Evolutionary conservation across 2,888 invertebrate genomes (phyloP).

Genomic region (Tipula unca): DNA sequence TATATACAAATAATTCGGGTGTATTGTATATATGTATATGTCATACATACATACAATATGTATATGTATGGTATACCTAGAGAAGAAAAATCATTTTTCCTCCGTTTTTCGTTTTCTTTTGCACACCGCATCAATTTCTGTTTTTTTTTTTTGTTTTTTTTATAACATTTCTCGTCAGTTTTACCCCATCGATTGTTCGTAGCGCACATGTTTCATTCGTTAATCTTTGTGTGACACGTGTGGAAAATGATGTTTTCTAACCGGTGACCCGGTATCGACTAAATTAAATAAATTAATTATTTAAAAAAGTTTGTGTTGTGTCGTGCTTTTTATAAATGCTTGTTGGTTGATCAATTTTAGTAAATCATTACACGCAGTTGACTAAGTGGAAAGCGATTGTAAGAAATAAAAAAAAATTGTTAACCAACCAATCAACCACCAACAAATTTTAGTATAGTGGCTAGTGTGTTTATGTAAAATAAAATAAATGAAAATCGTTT

Average conservation of each 20-base stretch:
- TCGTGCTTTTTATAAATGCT: not conserved
- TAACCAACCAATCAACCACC: not conserved
- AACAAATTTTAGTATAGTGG: not conserved
- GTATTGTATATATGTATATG: not conserved
- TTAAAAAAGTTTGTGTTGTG: not conserved
- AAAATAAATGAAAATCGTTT: not conserved
- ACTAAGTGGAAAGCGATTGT: not conserved
- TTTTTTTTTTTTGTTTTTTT: too few species aligned
- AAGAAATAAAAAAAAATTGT: too few species aligned
- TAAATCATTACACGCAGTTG: not conserved
- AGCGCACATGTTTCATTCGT: not conserved
- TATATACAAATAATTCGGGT: too few species aligned
- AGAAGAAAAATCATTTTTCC: not conserved
- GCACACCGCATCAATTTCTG: not conserved
- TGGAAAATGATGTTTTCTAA: not conserved
- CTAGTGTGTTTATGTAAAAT: not conserved
- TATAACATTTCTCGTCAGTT: not conserved
- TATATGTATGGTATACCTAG: not conserved
- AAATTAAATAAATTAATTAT: not conserved
- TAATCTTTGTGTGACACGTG: not conserved
- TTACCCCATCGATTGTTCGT: slow-evolving; percentile 8
- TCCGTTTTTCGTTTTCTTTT: not conserved
- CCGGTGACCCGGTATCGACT: not conserved
- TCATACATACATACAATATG: not conserved
- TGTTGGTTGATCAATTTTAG: not conserved